Evolutionary conservation across 2,888 invertebrate species (phyloP), one percentile per base, ranked within the genome.

Genomic region (Chrysomela aeneicollis): DNA sequence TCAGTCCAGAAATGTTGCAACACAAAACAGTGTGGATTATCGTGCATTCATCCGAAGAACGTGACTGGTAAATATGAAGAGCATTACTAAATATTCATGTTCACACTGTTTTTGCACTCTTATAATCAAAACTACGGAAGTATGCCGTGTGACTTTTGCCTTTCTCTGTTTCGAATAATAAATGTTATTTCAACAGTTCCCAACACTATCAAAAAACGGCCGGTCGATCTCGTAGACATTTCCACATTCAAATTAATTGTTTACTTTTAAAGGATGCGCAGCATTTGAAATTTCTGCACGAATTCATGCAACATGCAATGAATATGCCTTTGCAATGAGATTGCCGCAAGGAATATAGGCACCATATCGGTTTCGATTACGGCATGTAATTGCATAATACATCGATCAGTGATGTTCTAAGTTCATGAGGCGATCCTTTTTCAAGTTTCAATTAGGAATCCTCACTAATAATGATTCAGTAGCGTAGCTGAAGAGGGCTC

Each of bases 1-100:
- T 90, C 90, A 0, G 89, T 92, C 82, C 90, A 92, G 76, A 94
- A 94, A 79, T 94, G 94, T 77, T 94, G 94, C 76, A 86, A 86
- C 60, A 91, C 89, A 54, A 89, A 89, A 5, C 88, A 87, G 58
- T 93, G 93, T 71, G 92, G 91, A 17, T 87, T 85, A 68, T 90
- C 90, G 67, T 94, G 94, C 76, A 85, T 88, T 18, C 85, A 90
- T 71, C 92, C 94, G 0, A 87, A 87, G 61, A 93, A 93, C 75
- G 88, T 93, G 0, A 92, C 92, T 59, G 86, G 87, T 86, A 81
- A 74, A 74, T 54, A 37, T 54, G 42, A 42, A 42, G n/a, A 3
- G 15, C 2, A n/a, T 15, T 26, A 5, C 26, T 26, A 26, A 5
- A 26, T 6, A 6, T 26, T 26, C 26, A 42, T 42, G 3, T 42